These are phyloP conservation scores for Rhynchopsitta pachyrhyncha DNA, from an alignment of 2,113 vertebrate genomes.

Conservation along the genomic window DNA sequence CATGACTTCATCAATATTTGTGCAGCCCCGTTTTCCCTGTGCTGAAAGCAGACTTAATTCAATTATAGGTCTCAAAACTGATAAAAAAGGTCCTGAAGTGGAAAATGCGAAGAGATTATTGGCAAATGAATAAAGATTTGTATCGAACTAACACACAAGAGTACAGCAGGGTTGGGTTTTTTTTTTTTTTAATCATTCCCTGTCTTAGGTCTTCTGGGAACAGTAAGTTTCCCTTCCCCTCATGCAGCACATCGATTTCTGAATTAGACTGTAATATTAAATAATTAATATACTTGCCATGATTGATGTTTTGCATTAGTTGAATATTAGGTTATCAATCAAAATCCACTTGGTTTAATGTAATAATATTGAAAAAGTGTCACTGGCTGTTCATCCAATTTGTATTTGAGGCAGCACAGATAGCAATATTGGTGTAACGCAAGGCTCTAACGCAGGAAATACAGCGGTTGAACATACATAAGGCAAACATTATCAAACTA, in stretches of 20 bases:
- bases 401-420: conserved; percentile 95
- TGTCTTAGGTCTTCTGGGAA: conserved; percentile 89
- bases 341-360: conserved; percentile 99
- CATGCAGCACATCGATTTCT: conserved; percentile 92
- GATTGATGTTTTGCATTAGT: conserved; percentile 99
- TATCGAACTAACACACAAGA: conserved; percentile 82
- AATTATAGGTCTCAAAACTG: conserved; percentile 88
- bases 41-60: conserved; percentile 88
- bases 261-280: conserved; percentile 99
- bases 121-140: conserved; percentile 93
- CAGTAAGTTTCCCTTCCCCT: conserved; percentile 81
- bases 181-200: conserved; percentile 85
- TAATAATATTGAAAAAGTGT: conserved; percentile 99
- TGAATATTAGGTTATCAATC: conserved; percentile 99
- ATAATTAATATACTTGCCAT: conserved; percentile 99
- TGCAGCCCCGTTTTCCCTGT: conserved; percentile 73
- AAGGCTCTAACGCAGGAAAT: conserved; percentile 75
- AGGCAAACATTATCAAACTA: conserved; percentile 59
- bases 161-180: conserved; percentile 70
- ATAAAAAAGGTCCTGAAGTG: conserved; percentile 83
- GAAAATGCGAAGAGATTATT: conserved; percentile 87
- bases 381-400: conserved; percentile 96
- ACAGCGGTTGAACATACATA: conserved; percentile 48
- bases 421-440: conserved; percentile 86
- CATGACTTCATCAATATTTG: conserved; percentile 84